A percentile compares a stretch with the other conserved stretches of the same genome.
Conservation (phyloP, 2,113 vertebrate genomes). For the Oceanites oceanicus region DNA sequence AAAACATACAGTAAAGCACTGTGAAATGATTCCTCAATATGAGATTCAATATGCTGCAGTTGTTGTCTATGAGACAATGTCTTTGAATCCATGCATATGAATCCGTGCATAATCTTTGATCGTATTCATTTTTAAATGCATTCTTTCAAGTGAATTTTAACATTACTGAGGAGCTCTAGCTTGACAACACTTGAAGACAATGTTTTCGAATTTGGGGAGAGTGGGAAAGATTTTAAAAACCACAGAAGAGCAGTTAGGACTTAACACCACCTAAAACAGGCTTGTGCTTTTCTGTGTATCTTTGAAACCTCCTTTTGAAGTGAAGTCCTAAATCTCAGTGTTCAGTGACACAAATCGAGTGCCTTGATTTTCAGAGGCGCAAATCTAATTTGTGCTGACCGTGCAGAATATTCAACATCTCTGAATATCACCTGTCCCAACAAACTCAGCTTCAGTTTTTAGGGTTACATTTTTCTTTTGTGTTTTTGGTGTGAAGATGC, state of each 20-base stretch:
- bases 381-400: neutral
- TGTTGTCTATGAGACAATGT: constrained; percentile 56
- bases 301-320: neutral
- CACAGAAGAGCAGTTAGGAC: neutral
- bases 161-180: constrained; percentile 12
- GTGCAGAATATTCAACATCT: neutral
- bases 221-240: neutral
- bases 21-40: constrained; percentile 10
- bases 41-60: constrained; percentile 39
- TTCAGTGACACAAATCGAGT: neutral
- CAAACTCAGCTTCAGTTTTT: neutral
- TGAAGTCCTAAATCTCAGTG: neutral
- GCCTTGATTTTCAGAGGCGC: neutral
- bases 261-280: constrained; percentile 3
- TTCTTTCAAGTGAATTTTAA: constrained; percentile 52
- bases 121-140: constrained; percentile 48
- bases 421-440: neutral
- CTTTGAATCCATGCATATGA: constrained; percentile 60
- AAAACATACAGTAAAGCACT: constrained; percentile 30
- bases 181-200: constrained; percentile 34
- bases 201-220: constrained; percentile 27
- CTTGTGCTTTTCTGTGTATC: neutral
- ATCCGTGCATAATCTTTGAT: constrained; percentile 36
- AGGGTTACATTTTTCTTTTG: neutral
- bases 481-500: neutral